Base-by-base conservation (phyloP, 2,888 invertebrate genomes). In the Hetaerina titia region DNA sequence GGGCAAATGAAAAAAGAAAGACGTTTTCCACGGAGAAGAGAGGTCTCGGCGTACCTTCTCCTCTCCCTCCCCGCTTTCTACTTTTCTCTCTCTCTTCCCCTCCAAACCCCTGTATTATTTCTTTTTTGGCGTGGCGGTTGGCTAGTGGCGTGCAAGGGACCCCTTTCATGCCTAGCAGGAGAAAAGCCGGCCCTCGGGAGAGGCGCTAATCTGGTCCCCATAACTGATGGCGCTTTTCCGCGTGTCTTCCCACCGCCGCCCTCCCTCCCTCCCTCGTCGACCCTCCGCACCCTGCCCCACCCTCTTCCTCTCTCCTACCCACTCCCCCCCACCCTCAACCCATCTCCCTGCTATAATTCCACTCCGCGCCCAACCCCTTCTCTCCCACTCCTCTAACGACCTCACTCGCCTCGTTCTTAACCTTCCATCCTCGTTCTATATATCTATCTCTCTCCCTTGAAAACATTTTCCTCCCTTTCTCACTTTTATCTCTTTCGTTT, bases 201-300 rank as follows among this genome's bases (percentile, higher is more conserved):
- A 90, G 90, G 90, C 64, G 64, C 90, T 90, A 90, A 90, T 90
- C 64, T 90, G 90, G 63, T 64, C 64, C 64, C 90, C 45, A 45
- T 90, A 90, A 90, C 63, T 90, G 64, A 90, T 90, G 90, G 90
- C 45, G 90, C 90, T 90, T 64, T 90, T 63, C 90, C 63, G 63
- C 90, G 64, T 90, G 45, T 64, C 64, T 64, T 64, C 45, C 90
- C 31, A 63, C 88, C 13, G 17, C 63, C 13, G n/a, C 25, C 31
- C 90, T 15, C 89, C 58, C 89, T 57, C 58, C 58, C 57, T 19
- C 45, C 31, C 13, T 19, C 1, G 19, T 25, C 13, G 25, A 8
- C 60, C 60, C 60, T 60, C 60, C 60, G n/a, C 22, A 57, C 58
- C 56, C 13, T 8, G 17, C 87, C 45, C 9, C 89, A 11, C 58